Evolutionary conservation across 2,888 invertebrate species (phyloP), one percentile per base, ranked within the genome.

Genomic region (Platypus cylindrus): DNA sequence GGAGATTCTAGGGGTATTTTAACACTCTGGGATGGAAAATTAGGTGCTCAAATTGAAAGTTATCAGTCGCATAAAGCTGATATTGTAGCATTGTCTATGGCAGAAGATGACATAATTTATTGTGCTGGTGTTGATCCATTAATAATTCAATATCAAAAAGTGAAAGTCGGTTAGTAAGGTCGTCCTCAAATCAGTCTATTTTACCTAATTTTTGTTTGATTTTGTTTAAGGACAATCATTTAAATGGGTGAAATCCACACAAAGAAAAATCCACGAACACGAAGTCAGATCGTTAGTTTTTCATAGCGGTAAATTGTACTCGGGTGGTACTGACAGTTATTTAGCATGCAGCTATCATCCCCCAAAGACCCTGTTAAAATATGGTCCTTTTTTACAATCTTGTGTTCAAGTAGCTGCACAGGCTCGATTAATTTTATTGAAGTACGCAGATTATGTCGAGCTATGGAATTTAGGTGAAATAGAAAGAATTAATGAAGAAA

Each of bases 1-100:
- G 93, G 93, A 0, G 94, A 94, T 57, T 85, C 85, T 0, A 66
- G 80, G 17, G 94, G 94, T 0, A 73, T 75, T 50, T 67, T 90
- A 2, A 80, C 79, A 12, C 80, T 94, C 53, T 94, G 91, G 91
- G 87, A 91, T 65, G 81, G 82, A 8, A 69, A 68, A 38, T 62
- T 75, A 34, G 91, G 87, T 7, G 75, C 83, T 5, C 72, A 83
- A 52, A 70, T 86, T 37, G 84, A 84, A 59, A 75, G 76, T 41
- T 76, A 79, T 46, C 75, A 78, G 45, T 81, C 81, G 29, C 83
- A 91, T 52, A 78, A 78, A 48, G 79, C 82, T 1, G 89, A 90
- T 60, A 76, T 94, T 25, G 64, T 87, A 18, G 64, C 81, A 2
- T 54, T 93, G 40, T 73, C 75, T 30, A 65, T 90, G 5, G 73